These are phyloP conservation scores for Ricordea florida DNA, from an alignment of 92 coral and sea anemone species.

Conservation along the genomic window DNA sequence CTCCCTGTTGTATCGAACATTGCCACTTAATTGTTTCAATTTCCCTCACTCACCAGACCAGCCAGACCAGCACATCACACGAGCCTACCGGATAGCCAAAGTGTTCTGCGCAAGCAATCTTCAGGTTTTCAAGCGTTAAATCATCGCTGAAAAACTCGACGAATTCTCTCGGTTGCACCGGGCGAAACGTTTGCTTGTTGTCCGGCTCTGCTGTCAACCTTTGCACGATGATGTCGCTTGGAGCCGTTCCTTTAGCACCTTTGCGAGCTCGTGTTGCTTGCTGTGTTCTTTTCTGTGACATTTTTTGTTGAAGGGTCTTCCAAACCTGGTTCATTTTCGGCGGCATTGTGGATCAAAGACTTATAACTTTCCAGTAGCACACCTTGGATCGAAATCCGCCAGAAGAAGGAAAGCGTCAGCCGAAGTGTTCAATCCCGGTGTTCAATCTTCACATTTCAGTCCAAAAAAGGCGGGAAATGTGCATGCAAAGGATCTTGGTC, in stretches of 20 bases:
- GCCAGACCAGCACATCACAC: conserved; percentile 70
- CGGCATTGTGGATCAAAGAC: too few relatives aligned
- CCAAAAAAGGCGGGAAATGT: too few relatives aligned
- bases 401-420: too few relatives aligned
- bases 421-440: too few relatives aligned
- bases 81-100: conserved; percentile 45
- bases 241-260: conserved; percentile 30
- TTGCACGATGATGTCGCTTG: conserved; percentile 57
- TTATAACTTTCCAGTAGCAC: too few relatives aligned
- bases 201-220: conserved; percentile 52
- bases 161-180: conserved; percentile 65
- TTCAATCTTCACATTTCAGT: too few relatives aligned
- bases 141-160: conserved; percentile 46
- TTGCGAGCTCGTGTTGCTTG: background rate
- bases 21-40: conserved; percentile 8
- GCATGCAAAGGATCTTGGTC: too few relatives aligned
- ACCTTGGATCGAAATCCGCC: too few relatives aligned
- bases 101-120: conserved; percentile 72
- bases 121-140: conserved; percentile 43
- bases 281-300: conserved; percentile 15
- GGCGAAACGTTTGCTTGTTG: conserved; percentile 58
- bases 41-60: background rate
- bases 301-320: conserved; percentile 24
- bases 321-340: too few relatives aligned
- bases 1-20: conserved; percentile 11